Base-by-base conservation (phyloP, 2,113 vertebrate species). In the Pelodiscus sinensis region DNA sequence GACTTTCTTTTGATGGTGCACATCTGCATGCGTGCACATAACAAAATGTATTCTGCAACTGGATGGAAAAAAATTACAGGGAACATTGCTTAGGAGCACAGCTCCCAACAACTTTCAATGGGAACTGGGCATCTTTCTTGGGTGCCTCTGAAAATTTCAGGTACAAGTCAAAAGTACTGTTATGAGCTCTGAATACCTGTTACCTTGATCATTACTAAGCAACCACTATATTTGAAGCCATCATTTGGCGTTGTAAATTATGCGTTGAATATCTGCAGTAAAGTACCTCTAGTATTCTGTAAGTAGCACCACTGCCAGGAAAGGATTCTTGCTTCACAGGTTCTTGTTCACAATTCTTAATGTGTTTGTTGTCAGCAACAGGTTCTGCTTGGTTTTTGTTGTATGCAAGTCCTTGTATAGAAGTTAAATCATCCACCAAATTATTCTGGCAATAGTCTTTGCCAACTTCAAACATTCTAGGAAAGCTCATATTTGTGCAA, bases 271-370 rank as follows among this genome's bases (percentile, higher is more conserved):
- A 68, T 73, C 57, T 58, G 27, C 5, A 86, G 56, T 54, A 84
- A 35, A 51, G 91, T 98, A 99, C 99, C 99, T 99, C 99, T 51
- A 99, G 97, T 93, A 99, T 98, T 98, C 98, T 98, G 92, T 98
- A 98, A 79, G 98, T 96, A 58, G 99, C 98, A 75, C 81, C 94
- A 68, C 98, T 97, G 81, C 99, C 99, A 96, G 99, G 99, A 96
- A 98, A 99, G 57, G 81, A 77, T n/a, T 94, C 71, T 1, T 85
- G 90, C 71, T 88, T 85, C 71, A 31, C 35, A 84, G 77, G 25
- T 44, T 85, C 84, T 95, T 90, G 77, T 88, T 83, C 93, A 68
- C 51, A 54, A 52, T 88, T 94, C 96, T 96, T 60, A 79, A 27
- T 54, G 79, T 83, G 75, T 44, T 73, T 44, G 80, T 25, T 91